Base-by-base conservation (phyloP, 2,113 vertebrate genomes). In the Cricetomys ansorgei region DNA sequence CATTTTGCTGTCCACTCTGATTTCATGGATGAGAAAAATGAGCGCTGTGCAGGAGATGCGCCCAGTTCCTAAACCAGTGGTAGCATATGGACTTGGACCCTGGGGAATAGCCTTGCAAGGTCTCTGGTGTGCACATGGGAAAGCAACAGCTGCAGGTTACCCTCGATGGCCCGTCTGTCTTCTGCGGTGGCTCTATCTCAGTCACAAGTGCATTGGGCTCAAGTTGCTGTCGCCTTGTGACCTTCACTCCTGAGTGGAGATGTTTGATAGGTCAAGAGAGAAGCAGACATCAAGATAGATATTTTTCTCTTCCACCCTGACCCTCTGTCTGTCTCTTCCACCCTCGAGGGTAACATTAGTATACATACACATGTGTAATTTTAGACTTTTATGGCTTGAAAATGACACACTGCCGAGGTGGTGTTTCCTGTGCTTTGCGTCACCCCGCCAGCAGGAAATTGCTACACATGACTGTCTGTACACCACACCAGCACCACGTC, bases 351-450 rank as follows among this genome's bases (percentile, higher is more conserved):
- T 84, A 94, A 76, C 48, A 88, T 48, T 40, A 69, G 65, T 45
- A 81, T 81, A 84, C 34, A 87, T 34, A 59, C 5, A 88, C 31
- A 80, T 75, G 55, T 92, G 40, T 89, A 86, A 92, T 94, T 97
- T 96, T 91, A 89, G 88, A 94, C 90, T 92, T 97, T 87, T 83
- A 94, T 93, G 94, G 87, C 96, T 94, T 97, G 88, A 93, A 97
- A 97, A 97, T 95, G 84, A 97, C 94, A 96, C 37, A 69, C 40
- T 94, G 12, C 77, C 6, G 88, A 91, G 84, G 70, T 96, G 95
- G 80, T 43, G 2, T 94, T 97, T 98, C 95, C 97, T 97, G 96
- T 93, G 93, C 77, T 92, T 64, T 89, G 59, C 1, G 0, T 95
- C 95, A 90, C 64, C 15, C 79, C 72, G 94, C 59, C 92, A 92